Base-by-base conservation (phyloP, 2,888 invertebrate genomes). In the Mimachlamys varia region DNA sequence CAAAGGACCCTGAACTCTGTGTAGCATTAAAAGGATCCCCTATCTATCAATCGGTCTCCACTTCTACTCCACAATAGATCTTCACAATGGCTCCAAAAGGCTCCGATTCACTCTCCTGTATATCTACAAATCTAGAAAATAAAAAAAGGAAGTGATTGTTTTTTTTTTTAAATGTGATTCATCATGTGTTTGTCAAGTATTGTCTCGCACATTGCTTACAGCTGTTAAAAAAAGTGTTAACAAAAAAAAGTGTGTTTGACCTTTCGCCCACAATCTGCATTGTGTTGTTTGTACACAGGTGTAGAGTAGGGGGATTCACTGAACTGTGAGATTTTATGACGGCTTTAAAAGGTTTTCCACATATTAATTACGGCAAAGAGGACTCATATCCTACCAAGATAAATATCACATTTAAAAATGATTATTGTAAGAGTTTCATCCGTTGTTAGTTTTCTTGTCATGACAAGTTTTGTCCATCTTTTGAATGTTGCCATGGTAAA, bases 1-100 rank as follows among this genome's bases (percentile, higher is more conserved):
- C 76, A 76, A 76, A 76, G 33, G 76, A 76, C 76, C 76, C 33
- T 76, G 76, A 76, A 33, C 76, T 76, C 76, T 76, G 10, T 27
- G 76, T 76, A 33, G 27, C 33, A 33, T 76, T 33, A 76, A 76
- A 76, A 33, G 27, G 22, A 76, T 33, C 33, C 76, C 12, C 33
- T 76, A 76, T 76, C 76, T 76, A 76, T 76, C 76, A 76, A 76
- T 76, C 76, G 22, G 27, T 10, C 27, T 76, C 76, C 27, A 7
- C 44, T 44, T 76, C 33, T 33, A 13, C 27, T 76, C 27, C 76
- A 12, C 27, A 12, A 27, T 27, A 27, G 3, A 13, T 76, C 76
- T 76, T 76, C 33, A 76, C 76, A 33, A 76, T 10, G 27, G 76
- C 76, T 27, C 27, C 27, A 22, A 76, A 76, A 76, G 76, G 76